A percentile compares a stretch with the other conserved stretches of the same genome.
Evolutionary conservation across 2,113 vertebrate species (phyloP).

Genomic region (Microcebus tavaratra): DNA sequence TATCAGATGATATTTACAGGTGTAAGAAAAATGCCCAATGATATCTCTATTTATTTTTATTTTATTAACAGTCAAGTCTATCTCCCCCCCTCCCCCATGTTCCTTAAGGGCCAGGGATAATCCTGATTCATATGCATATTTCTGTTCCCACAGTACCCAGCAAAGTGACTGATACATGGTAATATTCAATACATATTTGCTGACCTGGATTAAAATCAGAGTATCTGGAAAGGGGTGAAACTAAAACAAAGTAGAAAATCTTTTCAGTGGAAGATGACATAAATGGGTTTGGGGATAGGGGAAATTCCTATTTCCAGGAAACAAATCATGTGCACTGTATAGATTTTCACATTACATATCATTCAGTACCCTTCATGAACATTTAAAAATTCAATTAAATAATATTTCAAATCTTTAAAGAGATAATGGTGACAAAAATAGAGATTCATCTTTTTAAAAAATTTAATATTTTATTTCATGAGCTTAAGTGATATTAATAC

Average conservation of each 20-base stretch:
- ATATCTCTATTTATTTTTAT: slow-evolving; percentile 38
- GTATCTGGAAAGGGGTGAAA: slow-evolving; percentile 20
- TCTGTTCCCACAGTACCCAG: neutral
- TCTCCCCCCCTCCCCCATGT: neutral
- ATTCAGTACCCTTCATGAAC: slow-evolving; percentile 3
- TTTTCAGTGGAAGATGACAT: neutral
- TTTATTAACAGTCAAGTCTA: slow-evolving; percentile 1
- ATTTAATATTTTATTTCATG: slow-evolving; percentile 67
- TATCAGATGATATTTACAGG: slow-evolving; percentile 35
- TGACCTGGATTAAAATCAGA: slow-evolving; percentile 54
- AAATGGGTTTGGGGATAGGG: neutral
- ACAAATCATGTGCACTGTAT: neutral
- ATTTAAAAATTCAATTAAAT: slow-evolving; percentile 57
- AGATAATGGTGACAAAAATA: slow-evolving; percentile 62
- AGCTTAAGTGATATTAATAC: slow-evolving; percentile 53
- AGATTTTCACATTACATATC: neutral
- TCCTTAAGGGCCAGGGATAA: neutral
- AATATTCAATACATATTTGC: neutral
- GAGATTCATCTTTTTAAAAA: slow-evolving; percentile 58
- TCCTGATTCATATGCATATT: slow-evolving; percentile 36
- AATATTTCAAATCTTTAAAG: slow-evolving; percentile 54
- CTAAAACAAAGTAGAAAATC: slow-evolving; percentile 35
- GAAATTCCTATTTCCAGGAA: slow-evolving; percentile 33
- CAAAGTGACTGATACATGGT: neutral
- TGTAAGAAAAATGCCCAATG: neutral